phyloP scores from a whole-genome alignment of 2,113 vertebrate genomes.

The Takifugu bimaculatus region DNA sequence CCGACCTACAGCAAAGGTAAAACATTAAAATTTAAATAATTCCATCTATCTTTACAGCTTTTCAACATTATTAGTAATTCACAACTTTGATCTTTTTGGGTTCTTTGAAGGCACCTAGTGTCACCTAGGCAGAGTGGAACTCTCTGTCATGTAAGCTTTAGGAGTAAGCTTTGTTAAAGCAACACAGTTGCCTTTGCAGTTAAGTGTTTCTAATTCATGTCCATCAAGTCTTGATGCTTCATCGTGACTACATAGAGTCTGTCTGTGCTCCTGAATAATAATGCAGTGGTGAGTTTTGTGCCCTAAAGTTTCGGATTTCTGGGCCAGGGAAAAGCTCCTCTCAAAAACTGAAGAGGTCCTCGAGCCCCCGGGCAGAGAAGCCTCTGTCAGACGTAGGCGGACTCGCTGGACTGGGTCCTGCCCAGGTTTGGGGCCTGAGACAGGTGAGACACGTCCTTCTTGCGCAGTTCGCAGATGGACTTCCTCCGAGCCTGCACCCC shows the following conservation, averaged over 20 bases:
- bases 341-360: conserved; percentile 56
- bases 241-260: conserved; percentile 41
- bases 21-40: conserved; percentile 48
- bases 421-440: conserved; percentile 78
- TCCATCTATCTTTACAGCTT: conserved; percentile 56
- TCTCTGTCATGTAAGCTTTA: conserved; percentile 32
- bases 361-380: conserved; percentile 63
- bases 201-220: conserved; percentile 36
- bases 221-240: conserved; percentile 36
- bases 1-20: conserved; percentile 58
- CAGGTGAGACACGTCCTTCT: conserved; percentile 79
- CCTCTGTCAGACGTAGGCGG: conserved; percentile 83
- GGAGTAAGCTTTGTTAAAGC: conserved; percentile 29
- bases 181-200: conserved; percentile 33
- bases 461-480: conserved; percentile 77
- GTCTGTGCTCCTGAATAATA: conserved; percentile 61
- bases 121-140: conserved; percentile 61
- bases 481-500: conserved; percentile 81
- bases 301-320: conserved; percentile 44
- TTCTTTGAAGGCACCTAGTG: conserved; percentile 68
- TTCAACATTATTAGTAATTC: conserved; percentile 45
- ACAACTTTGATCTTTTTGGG: conserved; percentile 47
- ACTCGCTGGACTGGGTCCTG: conserved; percentile 86
- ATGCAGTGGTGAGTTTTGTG: conserved; percentile 54
- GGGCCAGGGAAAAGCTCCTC: conserved; percentile 57